Base-by-base conservation (phyloP, 2,797 vertebrate species). In the Pseudochirops cupreus region DNA sequence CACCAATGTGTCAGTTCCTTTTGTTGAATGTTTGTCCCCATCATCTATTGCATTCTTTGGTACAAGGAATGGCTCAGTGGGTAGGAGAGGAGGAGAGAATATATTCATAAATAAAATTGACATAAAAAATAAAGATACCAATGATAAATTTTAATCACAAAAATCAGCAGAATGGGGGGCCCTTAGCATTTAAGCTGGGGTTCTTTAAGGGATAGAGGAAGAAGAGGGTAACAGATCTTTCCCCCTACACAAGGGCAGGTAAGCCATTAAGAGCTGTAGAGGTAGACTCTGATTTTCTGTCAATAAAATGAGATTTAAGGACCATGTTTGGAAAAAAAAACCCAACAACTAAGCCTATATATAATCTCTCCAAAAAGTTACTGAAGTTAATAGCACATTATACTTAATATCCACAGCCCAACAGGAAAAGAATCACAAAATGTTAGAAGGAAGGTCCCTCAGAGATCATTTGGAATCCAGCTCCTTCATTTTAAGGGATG, bases 1-100 rank as follows among this genome's bases (percentile, higher is more conserved):
- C 9, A 87, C 10, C 16, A 1, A 46, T 26, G 1, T 50, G 13
- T 26, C 3, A 1, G 0, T 50, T 28, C 10, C 82, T 93, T 94
- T 93, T 92, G 74, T 91, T 96, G 58, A 97, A 95, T 89, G 93
- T 26, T 90, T 96, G 96, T 94, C 55, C 92, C 94, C 94, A 95
- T 89, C 94, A 95, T 89, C n/a, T 33, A 95, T 87, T 93, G 94
- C 96, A 94, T 93, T 56, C 87, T 93, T 90, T 97, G 94, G 10
- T 87, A 94, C 90, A 97, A 97, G 56, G 46, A 14, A 96, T 39
- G 46, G 52, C 18, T 50, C n/a, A 29, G 91, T 95, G 95, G 58
- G 93, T 96, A 87, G 74, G 39, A 87, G 24, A 26, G 39, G 24
- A 21, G 74, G 21, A 87, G 21, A 10, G 39, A 54, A 28, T 96